phyloP scores from a whole-genome alignment of 2,113 vertebrate genomes.

The Eupsittula cactorum region DNA sequence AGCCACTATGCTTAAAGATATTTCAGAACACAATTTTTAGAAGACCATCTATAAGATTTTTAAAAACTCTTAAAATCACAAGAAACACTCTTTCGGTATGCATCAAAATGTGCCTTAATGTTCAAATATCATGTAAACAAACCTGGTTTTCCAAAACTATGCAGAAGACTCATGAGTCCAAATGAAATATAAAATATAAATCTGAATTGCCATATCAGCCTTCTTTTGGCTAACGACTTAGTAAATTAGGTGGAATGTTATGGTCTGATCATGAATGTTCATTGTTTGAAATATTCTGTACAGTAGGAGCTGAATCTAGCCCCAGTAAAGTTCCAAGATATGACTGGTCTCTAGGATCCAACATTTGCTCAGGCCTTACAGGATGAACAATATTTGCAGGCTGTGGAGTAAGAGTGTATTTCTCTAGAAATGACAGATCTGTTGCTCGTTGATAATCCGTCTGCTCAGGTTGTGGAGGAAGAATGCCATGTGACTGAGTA shows the following conservation, averaged over 20 bases:
- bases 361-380: slow-evolving; percentile 89
- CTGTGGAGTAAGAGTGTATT: slow-evolving; percentile 92
- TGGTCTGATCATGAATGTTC: slow-evolving; percentile 74
- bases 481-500: slow-evolving; percentile 69
- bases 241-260: slow-evolving; percentile 60
- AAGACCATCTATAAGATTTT: slow-evolving; percentile 58
- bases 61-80: slow-evolving; percentile 70
- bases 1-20: slow-evolving; percentile 29
- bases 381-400: slow-evolving; percentile 90
- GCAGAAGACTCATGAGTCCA: slow-evolving; percentile 65
- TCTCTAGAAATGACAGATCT: slow-evolving; percentile 93
- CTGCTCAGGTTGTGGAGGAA: slow-evolving; percentile 76
- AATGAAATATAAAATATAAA: slow-evolving; percentile 65
- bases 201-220: slow-evolving; percentile 23
- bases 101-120: slow-evolving; percentile 67
- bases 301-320: slow-evolving; percentile 83
- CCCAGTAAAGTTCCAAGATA: slow-evolving; percentile 92
- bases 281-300: slow-evolving; percentile 80
- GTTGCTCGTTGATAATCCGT: slow-evolving; percentile 84
- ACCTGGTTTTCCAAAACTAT: slow-evolving; percentile 52
- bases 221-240: not conserved
- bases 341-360: slow-evolving; percentile 92
- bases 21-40: slow-evolving; percentile 28
- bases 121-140: slow-evolving; percentile 61
- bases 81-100: slow-evolving; percentile 58